These are phyloP conservation scores for Tetrax tetrax DNA, from an alignment of 2,113 vertebrate genomes.

Conservation along the genomic window DNA sequence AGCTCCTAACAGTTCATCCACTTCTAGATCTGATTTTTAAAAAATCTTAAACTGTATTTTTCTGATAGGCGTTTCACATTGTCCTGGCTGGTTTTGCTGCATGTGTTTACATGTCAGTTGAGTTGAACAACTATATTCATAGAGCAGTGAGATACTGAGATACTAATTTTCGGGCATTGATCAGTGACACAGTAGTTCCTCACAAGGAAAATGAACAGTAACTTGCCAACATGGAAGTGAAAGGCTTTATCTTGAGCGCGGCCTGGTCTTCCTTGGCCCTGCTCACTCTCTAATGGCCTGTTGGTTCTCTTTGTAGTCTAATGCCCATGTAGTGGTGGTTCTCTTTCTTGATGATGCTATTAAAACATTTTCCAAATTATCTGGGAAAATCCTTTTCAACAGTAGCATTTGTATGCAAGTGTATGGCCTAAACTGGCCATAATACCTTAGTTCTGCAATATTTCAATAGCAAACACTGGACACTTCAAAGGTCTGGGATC, in stretches of 20 bases:
- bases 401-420: not conserved
- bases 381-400: not conserved
- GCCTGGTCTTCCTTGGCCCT: not conserved
- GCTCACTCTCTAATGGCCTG: not conserved
- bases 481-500: not conserved
- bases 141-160: not conserved
- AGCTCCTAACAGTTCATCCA: not conserved
- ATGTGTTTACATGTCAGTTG: not conserved
- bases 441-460: not conserved
- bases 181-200: not conserved
- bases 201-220: not conserved
- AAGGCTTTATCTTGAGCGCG: not conserved
- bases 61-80: not conserved
- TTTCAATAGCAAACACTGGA: not conserved
- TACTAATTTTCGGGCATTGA: not conserved
- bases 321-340: rapidly evolving
- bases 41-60: not conserved
- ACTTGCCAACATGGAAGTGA: not conserved
- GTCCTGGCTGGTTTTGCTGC: not conserved
- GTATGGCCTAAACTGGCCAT: not conserved
- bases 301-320: not conserved
- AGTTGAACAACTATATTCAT: not conserved
- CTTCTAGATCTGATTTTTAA: not conserved
- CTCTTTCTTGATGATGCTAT: not conserved
- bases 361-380: not conserved